Base-by-base conservation (phyloP, 2,113 vertebrate species). In the Sakesphorus luctuosus region DNA sequence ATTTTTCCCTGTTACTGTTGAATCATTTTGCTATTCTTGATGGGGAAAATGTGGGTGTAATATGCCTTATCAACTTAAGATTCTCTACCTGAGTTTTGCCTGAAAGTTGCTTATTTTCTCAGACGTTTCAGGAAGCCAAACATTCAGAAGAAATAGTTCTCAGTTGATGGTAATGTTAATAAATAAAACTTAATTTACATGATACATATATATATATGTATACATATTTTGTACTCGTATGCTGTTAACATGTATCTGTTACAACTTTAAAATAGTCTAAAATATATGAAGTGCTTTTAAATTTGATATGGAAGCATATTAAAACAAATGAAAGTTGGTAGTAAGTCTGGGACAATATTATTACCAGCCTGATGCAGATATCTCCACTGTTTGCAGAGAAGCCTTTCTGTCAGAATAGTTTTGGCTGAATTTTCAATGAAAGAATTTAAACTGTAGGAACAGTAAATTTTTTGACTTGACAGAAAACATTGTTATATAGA, bases 401-500 rank as follows among this genome's bases (percentile, higher is more conserved):
- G 38, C 55, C 68, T 80, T 90, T 94, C 74, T 47, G 46, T 87
- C 84, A 10, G 59, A 91, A 80, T 24, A 89, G 72, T 95, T 96
- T 92, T 55, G 92, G 84, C 78, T 92, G 94, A 72, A 72, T 95
- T 97, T 92, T 82, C 95, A 91, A 47, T 61, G 79, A 75, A 94
- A 92, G 87, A 89, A 59, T 91, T 94, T 95, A 87, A 95, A 92
- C 75, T 65, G 72, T 28, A 92, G 61, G 68, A 92, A 81, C 61
- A 74, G 96, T 97, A 97, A 97, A 95, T 97, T 97, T 96, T 97
- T 97, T 95, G 95, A 91, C 94, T 98, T 95, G 97, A 97, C 97
- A 98, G 97, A 97, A 98, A 97, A 97, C 98, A 97, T 97, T 97
- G 97, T 98, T 97, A 97, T 96, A 92, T 79, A 94, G 96, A 96